Evolutionary conservation across 2,113 vertebrate species (phyloP), one percentile per base, ranked within the genome.

Genomic region (Nycticorax nycticorax): DNA sequence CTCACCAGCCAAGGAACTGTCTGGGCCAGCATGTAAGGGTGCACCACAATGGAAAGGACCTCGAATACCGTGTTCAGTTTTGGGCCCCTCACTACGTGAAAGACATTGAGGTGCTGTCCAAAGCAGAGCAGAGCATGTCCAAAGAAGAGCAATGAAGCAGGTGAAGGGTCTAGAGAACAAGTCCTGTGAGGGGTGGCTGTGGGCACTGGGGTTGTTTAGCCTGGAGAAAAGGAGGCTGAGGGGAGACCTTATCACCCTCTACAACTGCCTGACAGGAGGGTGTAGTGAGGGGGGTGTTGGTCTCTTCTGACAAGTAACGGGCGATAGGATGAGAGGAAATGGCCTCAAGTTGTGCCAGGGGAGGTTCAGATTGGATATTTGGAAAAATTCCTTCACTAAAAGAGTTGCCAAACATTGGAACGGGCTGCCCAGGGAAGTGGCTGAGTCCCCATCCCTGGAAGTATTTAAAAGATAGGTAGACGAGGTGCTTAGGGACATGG

Each of bases 11-110:
- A 57, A 73, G 59, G 52, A 80, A 13, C 2, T 4, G 9, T 0
- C n/a, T 82, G 32, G 43, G 32, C 37, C 14, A 14, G 21, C 57
- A 30, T 0, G 0, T 4, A 48, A 69, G 45, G 35, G 37, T 9
- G 15, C 33, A 37, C 17, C 0, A 1, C 35, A 47, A 5, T 1
- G 5, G 59, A 35, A 80, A 80, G 33, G 14, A 28, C 33, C 18
- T 39, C 11, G 8, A 27, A 39, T 28, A 3, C 24, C 27, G 35
- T 62, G 35, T 62, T 37, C 60, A 62, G 16, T 39, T 39, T 27
- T 62, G 35, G 60, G 23, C 35, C 35, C 35, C 35, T 62, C 10
- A 8, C 35, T 27, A 62, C 35, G 12, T 8, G 35, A 39, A 39
- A 39, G 35, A 39, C 26, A 27, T 8, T 18, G 24, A 39, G 35